These are phyloP conservation scores for Apamea monoglypha DNA, from an alignment of 2,888 invertebrate genomes.

Conservation along the genomic window DNA sequence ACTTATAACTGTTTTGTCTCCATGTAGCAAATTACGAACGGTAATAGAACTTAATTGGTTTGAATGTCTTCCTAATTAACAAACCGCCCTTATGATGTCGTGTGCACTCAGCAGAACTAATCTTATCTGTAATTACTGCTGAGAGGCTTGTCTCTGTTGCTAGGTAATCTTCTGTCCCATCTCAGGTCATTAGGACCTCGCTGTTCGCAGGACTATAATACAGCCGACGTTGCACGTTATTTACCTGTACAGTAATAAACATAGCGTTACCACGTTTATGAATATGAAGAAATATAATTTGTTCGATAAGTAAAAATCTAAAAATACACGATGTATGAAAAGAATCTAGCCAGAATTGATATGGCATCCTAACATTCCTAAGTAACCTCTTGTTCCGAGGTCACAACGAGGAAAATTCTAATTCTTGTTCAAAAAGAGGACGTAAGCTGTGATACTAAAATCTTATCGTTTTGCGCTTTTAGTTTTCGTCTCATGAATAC, in stretches of 20 bases:
- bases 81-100: background rate
- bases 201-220: background rate
- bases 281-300: background rate
- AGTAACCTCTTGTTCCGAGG: background rate
- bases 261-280: background rate
- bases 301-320: background rate
- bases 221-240: background rate
- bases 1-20: constrained; percentile 2
- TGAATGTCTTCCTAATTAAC: background rate
- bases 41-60: background rate
- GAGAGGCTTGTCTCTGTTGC: background rate
- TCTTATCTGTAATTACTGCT: constrained; percentile 31
- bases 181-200: constrained; percentile 2
- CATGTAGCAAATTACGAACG: background rate
- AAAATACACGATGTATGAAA: background rate
- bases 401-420: background rate
- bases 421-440: constrained; percentile 6
- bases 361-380: background rate
- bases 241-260: constrained; percentile 3
- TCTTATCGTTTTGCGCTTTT: constrained; percentile 1
- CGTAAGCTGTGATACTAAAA: background rate
- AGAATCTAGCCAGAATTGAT: background rate
- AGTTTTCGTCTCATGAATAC: constrained; percentile 10
- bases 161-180: background rate
- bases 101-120: background rate